A percentile compares a stretch with the other conserved stretches of the same genome.
Evolutionary conservation across 2,888 invertebrate species (phyloP).

Genomic region (Steinernema scapterisci): DNA sequence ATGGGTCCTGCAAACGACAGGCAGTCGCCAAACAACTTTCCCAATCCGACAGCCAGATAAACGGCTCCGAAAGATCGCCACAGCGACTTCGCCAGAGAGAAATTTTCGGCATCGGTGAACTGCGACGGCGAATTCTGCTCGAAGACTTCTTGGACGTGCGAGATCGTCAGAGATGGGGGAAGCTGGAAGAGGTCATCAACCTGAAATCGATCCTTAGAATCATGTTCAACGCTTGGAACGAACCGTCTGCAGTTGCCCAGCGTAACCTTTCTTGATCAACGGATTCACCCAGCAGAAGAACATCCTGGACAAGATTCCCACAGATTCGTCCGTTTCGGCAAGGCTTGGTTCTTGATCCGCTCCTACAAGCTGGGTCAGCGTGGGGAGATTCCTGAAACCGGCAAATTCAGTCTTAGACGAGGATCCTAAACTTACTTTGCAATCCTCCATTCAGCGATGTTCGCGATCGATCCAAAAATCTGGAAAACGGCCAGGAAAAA

Average conservation of each 20-base stretch:
- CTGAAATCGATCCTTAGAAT: slow-evolving; percentile 37
- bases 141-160: slow-evolving; percentile 71
- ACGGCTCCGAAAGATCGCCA: slow-evolving; percentile 76
- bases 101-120: slow-evolving; percentile 51
- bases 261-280: slow-evolving; percentile 76
- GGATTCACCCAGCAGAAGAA: slow-evolving; percentile 62
- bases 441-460: slow-evolving; percentile 45
- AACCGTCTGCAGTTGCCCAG: slow-evolving; percentile 75
- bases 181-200: slow-evolving; percentile 84
- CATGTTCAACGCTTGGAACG: background rate
- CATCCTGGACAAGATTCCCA: slow-evolving; percentile 45
- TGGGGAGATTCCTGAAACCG: slow-evolving; percentile 6
- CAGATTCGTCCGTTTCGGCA: slow-evolving; percentile 39
- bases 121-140: slow-evolving; percentile 51
- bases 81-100: slow-evolving; percentile 72
- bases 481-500: slow-evolving; percentile 40
- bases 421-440: slow-evolving; percentile 37
- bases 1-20: slow-evolving; percentile 87
- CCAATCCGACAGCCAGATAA: slow-evolving; percentile 82
- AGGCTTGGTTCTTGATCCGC: slow-evolving; percentile 37
- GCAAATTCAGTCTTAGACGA: background rate
- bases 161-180: slow-evolving; percentile 75
- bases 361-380: slow-evolving; percentile 10
- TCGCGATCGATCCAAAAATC: slow-evolving; percentile 35
- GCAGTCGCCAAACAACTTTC: slow-evolving; percentile 82